phyloP scores from a whole-genome alignment of 2,797 vertebrate species.

The Coranthus polyacanthus region DNA sequence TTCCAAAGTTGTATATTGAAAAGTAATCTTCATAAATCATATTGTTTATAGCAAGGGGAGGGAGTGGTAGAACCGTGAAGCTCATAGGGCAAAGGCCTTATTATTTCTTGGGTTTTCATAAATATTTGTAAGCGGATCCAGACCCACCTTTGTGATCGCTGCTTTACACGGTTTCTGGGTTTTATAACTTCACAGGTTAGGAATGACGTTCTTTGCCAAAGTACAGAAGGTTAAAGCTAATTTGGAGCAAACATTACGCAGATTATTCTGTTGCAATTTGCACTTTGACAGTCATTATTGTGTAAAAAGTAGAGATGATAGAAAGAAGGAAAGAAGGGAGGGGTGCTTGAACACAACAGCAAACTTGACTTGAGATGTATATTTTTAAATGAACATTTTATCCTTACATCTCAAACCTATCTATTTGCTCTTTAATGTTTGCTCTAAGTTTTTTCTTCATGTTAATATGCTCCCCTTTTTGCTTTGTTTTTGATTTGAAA shows the following conservation, averaged over 20 bases:
- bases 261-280: not conserved
- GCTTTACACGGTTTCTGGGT: no score
- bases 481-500: not conserved
- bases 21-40: no score
- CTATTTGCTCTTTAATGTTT: slow-evolving; percentile 16
- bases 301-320: slow-evolving; percentile 4
- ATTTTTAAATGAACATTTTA: slow-evolving; percentile 10
- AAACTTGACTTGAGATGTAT: slow-evolving; percentile 12
- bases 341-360: slow-evolving; percentile 5
- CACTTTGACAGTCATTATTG: not conserved
- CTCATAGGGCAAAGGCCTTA: no score
- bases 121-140: no score
- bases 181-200: no score
- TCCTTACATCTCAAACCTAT: not conserved
- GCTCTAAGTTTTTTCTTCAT: slow-evolving; percentile 9
- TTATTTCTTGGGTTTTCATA: no score
- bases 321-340: not conserved
- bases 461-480: slow-evolving; percentile 26
- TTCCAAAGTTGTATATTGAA: no score
- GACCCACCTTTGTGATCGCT: no score
- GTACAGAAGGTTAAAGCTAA: not conserved
- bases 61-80: no score
- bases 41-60: no score
- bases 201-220: no score
- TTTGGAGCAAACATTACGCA: not conserved